Evolutionary conservation across 1,140 invertebrate genomes (phyloP).

Genomic region (Brachystomella parvula): DNA sequence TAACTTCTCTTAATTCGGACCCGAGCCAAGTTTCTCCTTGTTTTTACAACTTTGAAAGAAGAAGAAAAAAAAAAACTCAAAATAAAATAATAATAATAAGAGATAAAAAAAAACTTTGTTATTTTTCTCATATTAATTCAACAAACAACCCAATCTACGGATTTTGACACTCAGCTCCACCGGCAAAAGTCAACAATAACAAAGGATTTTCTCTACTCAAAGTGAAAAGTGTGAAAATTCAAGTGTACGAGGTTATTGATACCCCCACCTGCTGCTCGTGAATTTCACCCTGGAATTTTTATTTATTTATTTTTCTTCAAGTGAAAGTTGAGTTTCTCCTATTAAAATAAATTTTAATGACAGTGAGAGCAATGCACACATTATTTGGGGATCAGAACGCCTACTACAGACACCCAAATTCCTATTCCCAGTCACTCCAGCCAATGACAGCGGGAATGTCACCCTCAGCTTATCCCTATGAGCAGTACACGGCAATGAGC

Average conservation of each 20-base stretch:
- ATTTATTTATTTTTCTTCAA: not conserved
- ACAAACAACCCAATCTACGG: not conserved
- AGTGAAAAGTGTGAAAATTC: not conserved
- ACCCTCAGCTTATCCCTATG: slow-evolving; percentile 51
- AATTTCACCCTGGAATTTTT: not conserved
- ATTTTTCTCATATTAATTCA: not conserved
- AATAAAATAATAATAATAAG: slow-evolving; percentile 10
- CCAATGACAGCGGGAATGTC: slow-evolving; percentile 39
- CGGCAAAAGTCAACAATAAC: not conserved
- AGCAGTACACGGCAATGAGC: slow-evolving; percentile 55
- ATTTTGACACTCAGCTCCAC: not conserved
- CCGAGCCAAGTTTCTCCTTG: slow-evolving; percentile 30
- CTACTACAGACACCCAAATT: slow-evolving; percentile 50
- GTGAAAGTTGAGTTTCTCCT: slow-evolving; percentile 1
- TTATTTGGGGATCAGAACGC: slow-evolving; percentile 76
- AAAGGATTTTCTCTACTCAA: not conserved
- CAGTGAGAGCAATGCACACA: slow-evolving; percentile 60
- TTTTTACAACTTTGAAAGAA: slow-evolving; percentile 36
- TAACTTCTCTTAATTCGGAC: slow-evolving; percentile 32
- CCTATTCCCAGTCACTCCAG: slow-evolving; percentile 44
- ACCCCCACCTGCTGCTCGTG: not conserved
- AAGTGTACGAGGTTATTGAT: not conserved
- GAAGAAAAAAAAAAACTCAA: slow-evolving; percentile 37
- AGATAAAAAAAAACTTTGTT: not conserved
- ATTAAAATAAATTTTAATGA: too few species aligned